phyloP scores from a whole-genome alignment of 2,797 vertebrate species.

The Jordanella pulchra region DNA sequence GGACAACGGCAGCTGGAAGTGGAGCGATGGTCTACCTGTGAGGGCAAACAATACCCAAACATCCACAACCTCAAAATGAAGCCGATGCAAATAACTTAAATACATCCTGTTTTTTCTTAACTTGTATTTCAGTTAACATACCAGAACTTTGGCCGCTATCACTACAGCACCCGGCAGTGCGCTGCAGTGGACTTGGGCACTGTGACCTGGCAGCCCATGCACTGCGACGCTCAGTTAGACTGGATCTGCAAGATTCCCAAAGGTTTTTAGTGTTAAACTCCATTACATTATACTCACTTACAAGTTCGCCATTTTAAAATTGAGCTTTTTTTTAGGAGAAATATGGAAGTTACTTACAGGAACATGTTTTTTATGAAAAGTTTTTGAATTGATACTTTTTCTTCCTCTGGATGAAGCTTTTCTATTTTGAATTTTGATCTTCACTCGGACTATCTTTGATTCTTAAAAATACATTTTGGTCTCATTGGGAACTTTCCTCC shows the following conservation, averaged over 20 bases:
- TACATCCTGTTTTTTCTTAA: conserved; percentile 1
- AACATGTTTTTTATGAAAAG: not conserved
- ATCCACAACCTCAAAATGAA: not conserved
- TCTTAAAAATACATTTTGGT: too few species aligned
- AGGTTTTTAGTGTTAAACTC: conserved; percentile 75
- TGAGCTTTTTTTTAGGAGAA: not conserved
- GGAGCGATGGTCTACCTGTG: conserved; percentile 93
- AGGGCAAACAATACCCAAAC: conserved; percentile 56
- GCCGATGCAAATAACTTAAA: not conserved
- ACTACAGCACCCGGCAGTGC: conserved; percentile 86
- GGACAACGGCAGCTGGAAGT: conserved; percentile 88
- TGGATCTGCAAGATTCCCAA: conserved; percentile 98
- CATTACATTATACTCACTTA: not conserved
- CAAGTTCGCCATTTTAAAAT: not conserved
- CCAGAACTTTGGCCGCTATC: conserved; percentile 91
- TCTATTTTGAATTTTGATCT: too few species aligned
- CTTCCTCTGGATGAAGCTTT: too few species aligned
- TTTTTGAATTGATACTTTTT: too few species aligned
- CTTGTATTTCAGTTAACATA: conserved; percentile 84
- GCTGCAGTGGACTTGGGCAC: conserved; percentile 88
- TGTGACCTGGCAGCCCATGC: conserved; percentile 93
- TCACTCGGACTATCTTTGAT: too few species aligned
- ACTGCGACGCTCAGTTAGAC: conserved; percentile 90
- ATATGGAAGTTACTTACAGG: not conserved
- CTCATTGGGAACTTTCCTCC: too few species aligned